A percentile compares a stretch with the other conserved stretches of the same genome.
Evolutionary conservation across 2,113 vertebrate genomes (phyloP).

Genomic region (Lates calcarifer): DNA sequence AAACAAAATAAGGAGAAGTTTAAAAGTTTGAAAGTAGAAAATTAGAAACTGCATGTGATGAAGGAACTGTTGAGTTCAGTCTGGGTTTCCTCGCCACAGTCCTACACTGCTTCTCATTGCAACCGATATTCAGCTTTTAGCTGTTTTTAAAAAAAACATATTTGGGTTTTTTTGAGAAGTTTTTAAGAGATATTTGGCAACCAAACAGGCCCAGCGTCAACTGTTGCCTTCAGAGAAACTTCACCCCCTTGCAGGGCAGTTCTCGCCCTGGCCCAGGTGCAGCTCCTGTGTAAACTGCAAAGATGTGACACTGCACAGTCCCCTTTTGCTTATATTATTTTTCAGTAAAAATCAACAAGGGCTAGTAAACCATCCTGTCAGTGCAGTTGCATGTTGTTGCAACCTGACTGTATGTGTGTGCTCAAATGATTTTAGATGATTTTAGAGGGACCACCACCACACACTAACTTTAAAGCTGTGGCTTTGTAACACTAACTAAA

Average conservation of each 20-base stretch:
- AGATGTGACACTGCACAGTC: slow-evolving; percentile 35
- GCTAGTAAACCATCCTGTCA: not conserved
- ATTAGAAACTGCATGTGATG: not conserved
- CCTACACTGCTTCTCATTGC: not conserved
- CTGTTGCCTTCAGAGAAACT: slow-evolving; percentile 23
- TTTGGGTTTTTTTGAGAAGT: not conserved
- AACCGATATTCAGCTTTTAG: not conserved
- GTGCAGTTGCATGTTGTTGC: not conserved
- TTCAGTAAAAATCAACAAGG: not conserved
- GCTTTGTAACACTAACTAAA: not conserved
- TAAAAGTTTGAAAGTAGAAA: not conserved
- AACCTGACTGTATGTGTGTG: not conserved
- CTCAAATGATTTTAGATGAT: no score
- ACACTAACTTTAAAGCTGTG: not conserved
- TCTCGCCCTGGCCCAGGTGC: not conserved
- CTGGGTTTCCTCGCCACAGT: no score
- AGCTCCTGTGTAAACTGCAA: slow-evolving; percentile 31
- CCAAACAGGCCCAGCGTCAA: not conserved
- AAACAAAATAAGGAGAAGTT: not conserved
- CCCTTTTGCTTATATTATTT: slow-evolving; percentile 27
- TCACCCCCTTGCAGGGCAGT: not conserved
- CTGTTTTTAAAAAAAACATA: no score
- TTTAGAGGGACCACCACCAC: no score
- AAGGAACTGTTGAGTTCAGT: no score
- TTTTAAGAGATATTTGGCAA: not conserved